Percentiles rank a stretch among this genome's conserved stretches.
These are phyloP conservation scores for Chloroceryle inda DNA, from an alignment of 2,797 vertebrate species.

Conservation along the genomic window DNA sequence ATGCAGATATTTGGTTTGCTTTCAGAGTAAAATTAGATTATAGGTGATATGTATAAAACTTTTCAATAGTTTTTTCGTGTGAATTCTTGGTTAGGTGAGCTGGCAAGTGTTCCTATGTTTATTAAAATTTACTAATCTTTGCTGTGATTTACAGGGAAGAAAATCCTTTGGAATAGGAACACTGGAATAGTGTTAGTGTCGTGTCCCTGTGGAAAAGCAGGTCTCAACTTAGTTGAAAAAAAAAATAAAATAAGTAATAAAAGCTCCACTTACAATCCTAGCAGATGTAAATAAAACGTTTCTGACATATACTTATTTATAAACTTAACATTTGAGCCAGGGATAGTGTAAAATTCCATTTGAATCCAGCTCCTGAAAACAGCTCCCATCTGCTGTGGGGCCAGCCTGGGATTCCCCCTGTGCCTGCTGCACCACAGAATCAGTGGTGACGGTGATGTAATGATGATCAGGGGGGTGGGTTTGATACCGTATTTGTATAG, in stretches of 20 bases:
- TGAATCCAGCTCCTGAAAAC: too few species aligned
- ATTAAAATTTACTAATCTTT: neutral
- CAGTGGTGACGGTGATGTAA: too few species aligned
- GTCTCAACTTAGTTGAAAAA: neutral
- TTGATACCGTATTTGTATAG: too few species aligned
- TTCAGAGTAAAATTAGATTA: neutral
- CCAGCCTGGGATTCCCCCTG: too few species aligned
- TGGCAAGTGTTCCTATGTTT: neutral
- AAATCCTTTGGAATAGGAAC: neutral
- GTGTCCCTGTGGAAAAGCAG: neutral
- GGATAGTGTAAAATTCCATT: neutral
- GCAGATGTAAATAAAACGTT: neutral
- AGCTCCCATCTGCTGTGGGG: too few species aligned
- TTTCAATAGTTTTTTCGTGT: neutral
- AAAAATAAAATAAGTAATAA: neutral
- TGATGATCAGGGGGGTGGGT: too few species aligned
- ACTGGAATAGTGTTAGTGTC: neutral
- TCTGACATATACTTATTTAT: neutral
- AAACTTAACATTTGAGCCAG: neutral
- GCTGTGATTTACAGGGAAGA: neutral
- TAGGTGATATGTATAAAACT: neutral
- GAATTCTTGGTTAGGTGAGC: neutral
- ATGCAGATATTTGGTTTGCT: neutral
- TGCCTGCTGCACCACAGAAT: too few species aligned
- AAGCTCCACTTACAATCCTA: neutral